Evolutionary conservation across 2,797 vertebrate genomes (phyloP), one percentile per base, ranked within the genome.

Genomic region (Gadopsis bispinosus): DNA sequence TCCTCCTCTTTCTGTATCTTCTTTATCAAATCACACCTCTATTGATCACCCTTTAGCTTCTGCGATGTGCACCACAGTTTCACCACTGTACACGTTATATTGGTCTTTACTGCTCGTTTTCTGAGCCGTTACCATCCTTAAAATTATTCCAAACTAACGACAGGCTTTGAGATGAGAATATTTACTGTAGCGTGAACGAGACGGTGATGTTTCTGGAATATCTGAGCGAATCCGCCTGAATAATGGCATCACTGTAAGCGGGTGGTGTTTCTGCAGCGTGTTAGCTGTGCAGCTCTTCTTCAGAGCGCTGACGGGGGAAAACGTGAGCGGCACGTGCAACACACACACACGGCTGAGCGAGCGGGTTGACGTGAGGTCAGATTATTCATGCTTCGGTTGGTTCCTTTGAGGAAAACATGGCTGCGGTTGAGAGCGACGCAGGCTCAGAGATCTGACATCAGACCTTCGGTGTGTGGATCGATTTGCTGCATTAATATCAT

Each of bases 241-340:
- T 7, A 31, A 54, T 39, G n/a, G 33, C 35, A 35, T 1, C 3
- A 47, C 0, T 26, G 33, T 8, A 6, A 68, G 29, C 4, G n/a
- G 7, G 11, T 41, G 8, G 26, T 73, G 68, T 7, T 31, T 39
- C 10, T n/a, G 43, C n/a, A 56, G 63, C 35, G 8, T 29, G 48
- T n/a, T 20, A 20, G 56, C 7, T n/a, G 33, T 53, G 61, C 79
- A 55, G 65, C 65, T 54, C 35, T 43, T 58, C 29, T 12, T 43
- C 50, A 64, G n/a, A 69, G 35, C 14, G 61, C 81, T 37, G 50
- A 59, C 7, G 50, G 86, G 86, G 50, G 4, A 70, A 84, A 87
- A 87, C 79, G 79, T 88, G 87, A 90, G 77, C 66, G 0, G 22
- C 84, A 85, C 68, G 56, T 80, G 83, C 69, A 75, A 26, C 69